Base-by-base conservation (phyloP, 2,113 vertebrate species). In the Cochlearius cochlearius region DNA sequence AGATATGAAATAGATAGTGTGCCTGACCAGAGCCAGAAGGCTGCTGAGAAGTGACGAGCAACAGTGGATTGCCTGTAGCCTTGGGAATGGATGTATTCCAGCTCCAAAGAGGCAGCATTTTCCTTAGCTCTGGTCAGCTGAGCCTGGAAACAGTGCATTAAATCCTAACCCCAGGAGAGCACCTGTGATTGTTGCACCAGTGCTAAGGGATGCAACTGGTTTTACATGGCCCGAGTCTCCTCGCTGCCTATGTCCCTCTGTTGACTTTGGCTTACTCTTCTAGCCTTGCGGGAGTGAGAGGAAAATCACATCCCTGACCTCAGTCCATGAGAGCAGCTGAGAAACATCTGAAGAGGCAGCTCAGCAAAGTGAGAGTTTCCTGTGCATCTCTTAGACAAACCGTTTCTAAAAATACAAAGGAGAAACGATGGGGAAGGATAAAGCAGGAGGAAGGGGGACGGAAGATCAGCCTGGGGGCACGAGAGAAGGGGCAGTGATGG, bases 1-100 rank as follows among this genome's bases (percentile, higher is more conserved):
- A 81, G 96, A 90, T 95, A 72, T 3, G 74, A 64, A 50, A 9
- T 3, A 55, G 83, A 67, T 76, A n/a, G 38, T 0, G 56, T 11
- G 59, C 64, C 80, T 68, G 94, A 14, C 3, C 0, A 1, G 81
- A 76, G 93, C 90, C 96, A 80, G 96, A 26, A 87, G 88, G 95
- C 94, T 97, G 94, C 97, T 12, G 76, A 95, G 94, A 91, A 94
- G 96, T 75, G 94, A 87, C 23, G 47, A 63, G 95, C 67, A 4
- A 7, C 2, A 12, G 2, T 4, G 82, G 12, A 7, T 26, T 15
- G 79, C 92, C 73, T 5, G 76, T 1, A 60, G 92, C 92, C 71
- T 73, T 88, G 94, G 94, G 95, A 95, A 79, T 36, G 77, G 97
- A 86, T 47, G 84, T 29, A 0, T 16, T 77, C 20, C 83, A 64